phyloP scores from a whole-genome alignment of 2,888 invertebrate species.

The Sclerodermus sp. region DNA sequence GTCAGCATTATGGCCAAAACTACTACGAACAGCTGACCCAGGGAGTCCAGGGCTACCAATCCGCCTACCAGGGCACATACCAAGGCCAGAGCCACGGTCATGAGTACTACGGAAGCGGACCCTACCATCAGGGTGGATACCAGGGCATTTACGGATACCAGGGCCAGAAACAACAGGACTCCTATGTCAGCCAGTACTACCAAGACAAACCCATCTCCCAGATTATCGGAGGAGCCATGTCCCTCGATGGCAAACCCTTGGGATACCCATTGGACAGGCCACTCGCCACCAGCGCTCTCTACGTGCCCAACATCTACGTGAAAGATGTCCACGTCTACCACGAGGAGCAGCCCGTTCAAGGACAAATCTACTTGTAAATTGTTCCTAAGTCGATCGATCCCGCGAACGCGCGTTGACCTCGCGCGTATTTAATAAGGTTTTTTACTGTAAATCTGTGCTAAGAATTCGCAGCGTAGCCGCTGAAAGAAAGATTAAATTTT shows the following conservation, averaged over 20 bases:
- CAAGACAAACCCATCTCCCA: constrained; percentile 38
- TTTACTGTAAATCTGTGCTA: no score
- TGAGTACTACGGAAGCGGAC: constrained; percentile 16
- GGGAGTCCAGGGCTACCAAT: constrained; percentile 9
- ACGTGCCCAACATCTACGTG: constrained; percentile 59
- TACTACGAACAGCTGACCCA: constrained; percentile 10
- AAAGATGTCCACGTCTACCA: constrained; percentile 62
- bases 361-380: constrained; percentile 19
- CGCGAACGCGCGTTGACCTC: no score
- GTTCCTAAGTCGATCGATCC: constrained; percentile 10
- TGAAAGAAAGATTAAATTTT: no score
- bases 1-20: constrained; percentile 5
- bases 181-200: constrained; percentile 41
- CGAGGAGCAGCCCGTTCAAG: constrained; percentile 50
- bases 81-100: constrained; percentile 4
- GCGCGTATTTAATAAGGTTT: no score
- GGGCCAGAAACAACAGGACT: constrained; percentile 30
- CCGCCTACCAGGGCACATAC: constrained; percentile 7
- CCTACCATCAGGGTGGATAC: constrained; percentile 35
- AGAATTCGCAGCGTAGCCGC: not conserved
- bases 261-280: constrained; percentile 65
- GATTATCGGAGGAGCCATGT: constrained; percentile 53
- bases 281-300: constrained; percentile 51
- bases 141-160: constrained; percentile 28
- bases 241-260: constrained; percentile 59